A percentile compares a stretch with the other conserved stretches of the same genome.
phyloP scores from a whole-genome alignment of 2,797 vertebrate species.

The Ambastaia sidthimunki region DNA sequence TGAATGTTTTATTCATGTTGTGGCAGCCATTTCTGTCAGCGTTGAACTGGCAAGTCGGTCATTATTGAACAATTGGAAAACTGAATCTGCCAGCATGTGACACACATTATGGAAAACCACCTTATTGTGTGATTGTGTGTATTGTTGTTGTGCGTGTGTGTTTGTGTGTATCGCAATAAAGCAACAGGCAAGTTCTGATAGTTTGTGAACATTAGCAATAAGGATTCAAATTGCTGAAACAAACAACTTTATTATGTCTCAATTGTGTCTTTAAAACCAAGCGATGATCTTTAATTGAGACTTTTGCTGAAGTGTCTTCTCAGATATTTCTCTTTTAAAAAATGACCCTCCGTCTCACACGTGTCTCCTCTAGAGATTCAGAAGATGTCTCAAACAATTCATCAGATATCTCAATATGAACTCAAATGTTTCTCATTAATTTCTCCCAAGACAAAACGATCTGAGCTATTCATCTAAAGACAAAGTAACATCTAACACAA shows the following conservation, averaged over 20 bases:
- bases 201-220: not conserved
- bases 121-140: not conserved
- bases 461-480: not conserved
- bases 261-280: not conserved
- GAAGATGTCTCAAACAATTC: not conserved
- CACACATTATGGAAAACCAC: conserved; percentile 78
- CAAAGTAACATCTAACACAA: not conserved
- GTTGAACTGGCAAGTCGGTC: conserved; percentile 81
- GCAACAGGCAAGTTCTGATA: conserved; percentile 10
- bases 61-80: conserved; percentile 81
- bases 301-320: no score
- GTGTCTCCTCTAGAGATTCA: not conserved
- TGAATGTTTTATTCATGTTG: conserved; percentile 81
- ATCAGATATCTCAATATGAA: not conserved
- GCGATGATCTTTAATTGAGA: not conserved
- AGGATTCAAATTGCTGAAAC: conserved; percentile 9
- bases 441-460: not conserved
- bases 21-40: conserved; percentile 68
- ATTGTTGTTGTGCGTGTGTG: not conserved
- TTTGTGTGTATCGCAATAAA: conserved; percentile 21
- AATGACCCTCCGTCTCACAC: no score
- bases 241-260: not conserved
- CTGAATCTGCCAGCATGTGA: conserved; percentile 74
- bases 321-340: no score
- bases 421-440: not conserved